Percentiles rank a stretch among this genome's conserved stretches.
These are phyloP conservation scores for Cephus rjabovi DNA, from an alignment of 2,888 invertebrate species.

Conservation along the genomic window DNA sequence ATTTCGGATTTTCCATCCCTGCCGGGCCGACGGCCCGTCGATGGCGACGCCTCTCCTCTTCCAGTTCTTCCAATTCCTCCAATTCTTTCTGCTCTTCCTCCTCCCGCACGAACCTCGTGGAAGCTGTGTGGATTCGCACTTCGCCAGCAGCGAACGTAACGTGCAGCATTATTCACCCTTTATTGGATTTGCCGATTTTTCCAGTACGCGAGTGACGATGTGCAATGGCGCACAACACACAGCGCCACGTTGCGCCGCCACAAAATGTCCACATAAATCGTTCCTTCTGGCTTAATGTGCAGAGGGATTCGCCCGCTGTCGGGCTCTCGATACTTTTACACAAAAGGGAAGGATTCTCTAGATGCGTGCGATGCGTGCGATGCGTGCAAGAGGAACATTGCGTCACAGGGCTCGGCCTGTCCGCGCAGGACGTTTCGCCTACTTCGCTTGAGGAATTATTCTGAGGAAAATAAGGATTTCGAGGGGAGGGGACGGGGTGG, in stretches of 20 bases:
- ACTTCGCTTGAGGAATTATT: too few relatives aligned
- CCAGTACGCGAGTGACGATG: conserved; percentile 35
- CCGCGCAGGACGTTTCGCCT: too few relatives aligned
- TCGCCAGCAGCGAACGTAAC: conserved; percentile 24
- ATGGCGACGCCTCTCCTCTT: conserved; percentile 4
- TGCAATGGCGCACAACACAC: conserved; percentile 17
- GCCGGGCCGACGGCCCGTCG: conserved; percentile 17
- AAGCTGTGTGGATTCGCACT: conserved; percentile 30
- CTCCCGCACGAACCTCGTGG: not conserved
- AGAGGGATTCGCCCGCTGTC: too few relatives aligned
- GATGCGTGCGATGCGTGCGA: too few relatives aligned
- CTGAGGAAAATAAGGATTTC: too few relatives aligned
- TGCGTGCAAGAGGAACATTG: too few relatives aligned
- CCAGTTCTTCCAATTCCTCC: not conserved
- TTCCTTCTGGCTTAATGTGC: conserved; percentile 15
- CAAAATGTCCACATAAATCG: conserved; percentile 51
- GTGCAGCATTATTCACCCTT: conserved; percentile 58
- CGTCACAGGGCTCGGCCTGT: too few relatives aligned
- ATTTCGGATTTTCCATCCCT: conserved; percentile 49
- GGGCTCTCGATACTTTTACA: too few relatives aligned
- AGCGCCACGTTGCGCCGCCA: conserved; percentile 31
- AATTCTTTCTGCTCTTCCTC: not conserved
- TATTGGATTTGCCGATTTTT: conserved; percentile 61
- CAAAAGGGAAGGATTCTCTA: too few relatives aligned
- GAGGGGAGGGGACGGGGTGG: too few relatives aligned